Base-by-base conservation (phyloP, 1,140 invertebrate genomes). In the Teleogryllus occipitalis region DNA sequence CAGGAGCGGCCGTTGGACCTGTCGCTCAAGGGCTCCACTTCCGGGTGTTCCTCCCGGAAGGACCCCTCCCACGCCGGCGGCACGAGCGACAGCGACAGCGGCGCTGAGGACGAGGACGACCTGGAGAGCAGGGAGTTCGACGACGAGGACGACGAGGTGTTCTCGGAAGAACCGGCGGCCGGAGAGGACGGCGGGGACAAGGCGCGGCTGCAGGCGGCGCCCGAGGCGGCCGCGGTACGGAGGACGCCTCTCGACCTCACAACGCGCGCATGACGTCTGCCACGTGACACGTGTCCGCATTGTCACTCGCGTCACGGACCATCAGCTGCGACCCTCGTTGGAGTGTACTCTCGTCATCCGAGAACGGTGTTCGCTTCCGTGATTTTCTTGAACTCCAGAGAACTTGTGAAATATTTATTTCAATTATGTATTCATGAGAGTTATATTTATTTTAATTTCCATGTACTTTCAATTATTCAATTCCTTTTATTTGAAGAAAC, bases 1-100 rank as follows among this genome's bases (percentile, higher is more conserved):
- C 80, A 81, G 47, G 80, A 81, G 18, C 77, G 75, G 27, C 77
- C 80, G 1, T 27, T 81, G 15, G 80, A 81, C 73, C 65, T 81
- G 77, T 81, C 80, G 8, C 7, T 81, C 6, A 49, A 77, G 8
- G 75, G 80, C 10, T 47, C 18, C 10, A 65, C 10, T 7, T 1
- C 2, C 10, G 18, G 10, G 2, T 10, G 0, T 3, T 10, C 10
- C 10, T 65, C 54, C 10, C 10, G 54, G 54, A 65, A 7, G 18
- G 18, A 1, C 18, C 0, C 54, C 54, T 65, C 54, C 0, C 10
- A 3, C 18, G 54, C 10, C 18, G 10, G 54, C 54, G 54, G 10
- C 18, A 65, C 18, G 54, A 65, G 10, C 18, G 54, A 65, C 18
- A 14, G 54, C 18, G 10, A 18, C 10, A 39, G 27, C 10, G 54